Base-by-base conservation (phyloP, 1,140 invertebrate species). In the Oppia nitens region DNA sequence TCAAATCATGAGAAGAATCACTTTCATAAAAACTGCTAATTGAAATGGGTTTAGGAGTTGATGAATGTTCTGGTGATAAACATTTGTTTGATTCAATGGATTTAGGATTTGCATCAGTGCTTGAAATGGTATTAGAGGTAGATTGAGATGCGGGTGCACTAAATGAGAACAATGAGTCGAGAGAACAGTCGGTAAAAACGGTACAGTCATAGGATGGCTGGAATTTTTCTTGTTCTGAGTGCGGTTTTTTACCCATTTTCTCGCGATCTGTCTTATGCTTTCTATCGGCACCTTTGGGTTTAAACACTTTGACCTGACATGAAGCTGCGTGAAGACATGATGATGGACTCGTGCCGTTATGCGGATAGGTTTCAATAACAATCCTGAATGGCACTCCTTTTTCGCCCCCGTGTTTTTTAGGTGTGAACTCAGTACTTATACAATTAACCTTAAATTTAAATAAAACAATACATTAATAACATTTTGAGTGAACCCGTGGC, bases 181-280 rank as follows among this genome's bases (percentile, higher is more conserved):
- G 47, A 2, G 62, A 51, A 53, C 63, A 66, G 72, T 91, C 87
- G 67, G 81, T 88, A 51, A 96, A 79, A 40, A 95, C 85, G 53
- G 92, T 97, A 68, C 88, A 93, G 57, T 95, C 89, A 71, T 87
- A 96, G 48, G 90, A 92, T 0, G 88, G 87, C 71, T 95, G 90
- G 71, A 87, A 95, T 68, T 94, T 94, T 59, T 94, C 87, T 71
- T 76, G 83, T 71, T 95, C 91, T 17, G 81, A 75, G 26, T 80
- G 76, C 17, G 88, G 83, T 60, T 88, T 75, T 65, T 90, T 85
- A 66, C 85, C 78, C 68, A 97, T 90, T 73, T 95, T 96, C 68
- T 96, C 91, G 20, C 88, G 74, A 72, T 98, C 93, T 67, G 95
- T 93, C 72, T 96, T 96, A 69, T 96, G 91, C 69, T 98, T 98